Base-by-base conservation (phyloP, 2,113 vertebrate genomes). In the Polyodon spathula region DNA sequence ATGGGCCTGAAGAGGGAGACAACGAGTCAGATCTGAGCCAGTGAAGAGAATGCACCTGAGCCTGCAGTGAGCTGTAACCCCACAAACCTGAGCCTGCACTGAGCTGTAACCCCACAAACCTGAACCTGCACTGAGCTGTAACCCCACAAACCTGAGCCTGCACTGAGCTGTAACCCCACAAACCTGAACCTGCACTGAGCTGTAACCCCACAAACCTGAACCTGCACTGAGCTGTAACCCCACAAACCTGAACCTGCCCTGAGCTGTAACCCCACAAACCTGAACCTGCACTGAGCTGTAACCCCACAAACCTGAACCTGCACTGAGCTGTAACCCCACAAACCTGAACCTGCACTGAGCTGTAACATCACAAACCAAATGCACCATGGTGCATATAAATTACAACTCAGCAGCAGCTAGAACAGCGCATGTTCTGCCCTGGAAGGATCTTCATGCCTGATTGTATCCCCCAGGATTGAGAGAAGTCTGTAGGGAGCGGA, bases 1-100 rank as follows among this genome's bases (percentile, higher is more conserved):
- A 0, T 95, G 92, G 17, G 93, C 93, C 93, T 95, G 62, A 11
- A 11, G 27, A 40, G 9, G 43, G 43, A 6, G 16, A 40, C 62
- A 57, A 40, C 43, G 54, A 44, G 54, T 7, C 17, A 11, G 52
- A 10, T 11, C 37, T 40, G 50, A 62, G 52, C 66, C 16, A n/a
- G 8, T 6, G 5, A 7, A 11, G 11, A 5, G 5, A 11, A 56
- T 10, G 37, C 12, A 16, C 54, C 3, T 5, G 54, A 56, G 4
- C 48, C 2, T 51, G 12, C 12, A 12, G 16, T 6, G 8, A 42
- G 66, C 16, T 42, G 15, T 1, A 38, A 38, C 1, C 6, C 39
- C 37, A 8, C 43, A 38, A 5, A 17, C 1, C 15, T 16, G 7
- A 8, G 14, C 4, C 6, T 6, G 2, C 4, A 3, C 15, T 7